Conservation (phyloP, 2,888 invertebrate genomes). For the Magallana nippona region DNA sequence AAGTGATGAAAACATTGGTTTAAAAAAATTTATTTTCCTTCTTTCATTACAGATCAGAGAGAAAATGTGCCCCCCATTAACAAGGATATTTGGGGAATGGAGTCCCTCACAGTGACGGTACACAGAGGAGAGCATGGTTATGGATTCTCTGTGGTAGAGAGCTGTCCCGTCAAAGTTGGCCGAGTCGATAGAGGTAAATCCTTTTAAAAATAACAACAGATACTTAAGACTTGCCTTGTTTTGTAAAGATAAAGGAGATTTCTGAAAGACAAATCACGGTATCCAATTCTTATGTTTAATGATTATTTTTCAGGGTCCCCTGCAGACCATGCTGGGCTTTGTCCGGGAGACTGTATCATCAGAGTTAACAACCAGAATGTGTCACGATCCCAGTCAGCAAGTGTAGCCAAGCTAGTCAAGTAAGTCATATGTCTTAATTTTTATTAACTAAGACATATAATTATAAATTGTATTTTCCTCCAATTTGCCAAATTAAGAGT, state of each 20-base stretch:
- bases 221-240: too few relatives aligned
- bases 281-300: too few relatives aligned
- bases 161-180: conserved; percentile 76
- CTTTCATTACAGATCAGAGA: conserved; percentile 58
- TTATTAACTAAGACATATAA: background rate
- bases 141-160: conserved; percentile 78
- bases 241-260: background rate
- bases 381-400: conserved; percentile 75
- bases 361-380: conserved; percentile 77
- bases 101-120: conserved; percentile 65
- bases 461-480: background rate
- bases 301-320: conserved; percentile 65
- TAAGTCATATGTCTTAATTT: conserved; percentile 57
- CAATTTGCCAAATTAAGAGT: background rate
- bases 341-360: conserved; percentile 75
- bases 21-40: background rate
- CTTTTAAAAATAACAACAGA: background rate
- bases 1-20: too few relatives aligned
- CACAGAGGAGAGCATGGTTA: conserved; percentile 74
- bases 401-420: conserved; percentile 77
- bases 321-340: conserved; percentile 73
- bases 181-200: conserved; percentile 74
- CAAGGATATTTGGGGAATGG: conserved; percentile 74
- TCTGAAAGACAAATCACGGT: too few relatives aligned
- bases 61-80: conserved; percentile 71